Evolutionary conservation across 1,140 invertebrate genomes (phyloP).

Genomic region (Drosophila tropicalis): DNA sequence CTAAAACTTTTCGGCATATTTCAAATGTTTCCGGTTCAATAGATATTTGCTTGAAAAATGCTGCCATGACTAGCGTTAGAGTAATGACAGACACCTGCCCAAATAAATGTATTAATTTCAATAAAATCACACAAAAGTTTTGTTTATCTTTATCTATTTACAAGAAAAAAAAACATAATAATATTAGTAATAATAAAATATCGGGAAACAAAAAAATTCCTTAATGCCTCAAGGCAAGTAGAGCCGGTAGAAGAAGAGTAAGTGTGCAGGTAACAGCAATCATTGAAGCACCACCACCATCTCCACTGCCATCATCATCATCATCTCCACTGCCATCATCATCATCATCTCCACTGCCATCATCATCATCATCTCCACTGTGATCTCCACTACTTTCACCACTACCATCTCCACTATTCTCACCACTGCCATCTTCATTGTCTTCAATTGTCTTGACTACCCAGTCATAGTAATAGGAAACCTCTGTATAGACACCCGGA

Average conservation of each 20-base stretch:
- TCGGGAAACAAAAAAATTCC: no score
- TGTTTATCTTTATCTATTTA: no score
- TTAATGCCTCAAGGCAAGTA: conserved; percentile 14
- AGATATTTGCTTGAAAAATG: no score
- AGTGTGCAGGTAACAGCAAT: conserved; percentile 28
- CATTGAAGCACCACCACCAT: conserved; percentile 43
- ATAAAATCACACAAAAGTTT: no score
- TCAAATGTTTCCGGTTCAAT: no score
- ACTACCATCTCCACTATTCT: neutral
- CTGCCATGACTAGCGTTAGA: no score
- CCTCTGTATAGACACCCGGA: conserved; percentile 87
- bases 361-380: conserved; percentile 6
- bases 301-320: neutral
- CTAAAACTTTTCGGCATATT: no score
- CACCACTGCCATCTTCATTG: neutral
- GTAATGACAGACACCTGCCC: no score
- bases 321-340: neutral
- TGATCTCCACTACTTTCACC: conserved; percentile 10
- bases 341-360: conserved; percentile 2
- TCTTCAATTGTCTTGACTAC: conserved; percentile 44
- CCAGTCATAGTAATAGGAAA: conserved; percentile 85
- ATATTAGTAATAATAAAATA: no score
- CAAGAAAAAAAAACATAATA: no score
- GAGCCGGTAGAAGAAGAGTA: conserved; percentile 35
- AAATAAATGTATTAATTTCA: no score